Evolutionary conservation across 2,113 vertebrate genomes (phyloP), one percentile per base, ranked within the genome.

Genomic region (Paedocypris sp.): DNA sequence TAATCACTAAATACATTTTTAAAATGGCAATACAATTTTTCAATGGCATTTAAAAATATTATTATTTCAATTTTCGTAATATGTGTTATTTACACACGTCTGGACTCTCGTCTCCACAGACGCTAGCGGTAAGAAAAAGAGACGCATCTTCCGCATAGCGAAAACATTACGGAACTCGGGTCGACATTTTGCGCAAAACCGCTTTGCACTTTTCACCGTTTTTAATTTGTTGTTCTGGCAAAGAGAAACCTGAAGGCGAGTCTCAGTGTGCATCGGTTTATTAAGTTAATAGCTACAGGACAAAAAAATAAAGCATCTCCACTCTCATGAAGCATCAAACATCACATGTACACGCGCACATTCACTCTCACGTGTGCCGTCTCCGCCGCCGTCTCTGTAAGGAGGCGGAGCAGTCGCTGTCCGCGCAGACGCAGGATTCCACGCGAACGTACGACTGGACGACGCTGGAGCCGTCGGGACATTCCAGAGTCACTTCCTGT

Each of bases 381-480:
- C 66, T 79, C 35, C 54, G 63, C 4, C 65, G 18, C 6, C 66
- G 56, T 52, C n/a, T 7, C 23, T 4, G 1, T 1, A 19, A 16
- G 18, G 53, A 10, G 12, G 3, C 5, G 0, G 43, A 19, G 35
- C 68, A 73, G 0, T 73, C 75, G 3, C 4, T 32, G 0, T 23
- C 15, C 3, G 0, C 3, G 68, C 93, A 95, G 18, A 50, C 32
- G 18, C 93, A 97, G 0, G 63, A 25, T 3, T 91, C 82, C 26
- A 89, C 83, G 0, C 79, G 66, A 6, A 66, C 43, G 31, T 90
- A 92, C 22, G 23, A 72, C 45, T 86, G 78, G 22, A 15, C 72
- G 2, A 82, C n/a, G 39, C 7, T 76, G 1, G 77, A 70, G 9
- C 89, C 87, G 0, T 89, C 47, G 0, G 18, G 52, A 20, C 93